Conservation (phyloP, 2,797 vertebrate genomes). For the Pipistrellus pipistrellus region DNA sequence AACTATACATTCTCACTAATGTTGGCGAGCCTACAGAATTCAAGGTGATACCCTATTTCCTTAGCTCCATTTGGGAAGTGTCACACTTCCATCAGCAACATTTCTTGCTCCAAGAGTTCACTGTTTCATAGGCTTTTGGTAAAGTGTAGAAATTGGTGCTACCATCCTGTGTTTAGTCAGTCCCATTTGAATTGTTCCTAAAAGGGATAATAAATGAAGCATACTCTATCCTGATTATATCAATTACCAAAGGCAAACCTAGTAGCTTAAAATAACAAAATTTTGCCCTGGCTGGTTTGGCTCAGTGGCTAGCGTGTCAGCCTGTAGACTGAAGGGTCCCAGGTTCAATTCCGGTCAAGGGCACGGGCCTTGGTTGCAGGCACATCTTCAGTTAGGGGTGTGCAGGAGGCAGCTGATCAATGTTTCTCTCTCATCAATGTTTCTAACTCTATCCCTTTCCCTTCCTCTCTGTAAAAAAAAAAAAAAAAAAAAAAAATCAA, state of each 20-base stretch:
- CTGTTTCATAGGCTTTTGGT: background rate
- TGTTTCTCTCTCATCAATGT: no score
- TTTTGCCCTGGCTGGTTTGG: background rate
- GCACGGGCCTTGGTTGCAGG: no score
- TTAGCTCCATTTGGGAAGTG: background rate
- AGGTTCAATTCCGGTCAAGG: no score
- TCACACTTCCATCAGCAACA: background rate
- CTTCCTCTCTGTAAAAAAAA: no score
- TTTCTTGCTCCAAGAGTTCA: background rate
- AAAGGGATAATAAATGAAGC: constrained; percentile 15
- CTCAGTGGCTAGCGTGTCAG: no score
- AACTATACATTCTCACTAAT: constrained; percentile 94
- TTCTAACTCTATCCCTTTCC: no score
- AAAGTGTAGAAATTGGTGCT: background rate
- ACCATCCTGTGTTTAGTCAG: background rate
- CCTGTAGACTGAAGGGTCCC: no score
- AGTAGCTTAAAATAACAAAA: constrained; percentile 1
- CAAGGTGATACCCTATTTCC: constrained; percentile 90
- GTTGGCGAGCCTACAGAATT: constrained; percentile 94
- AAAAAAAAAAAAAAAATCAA: no score
- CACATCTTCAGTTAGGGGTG: no score
- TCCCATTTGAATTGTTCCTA: background rate
- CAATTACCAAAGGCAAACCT: constrained; percentile 18
- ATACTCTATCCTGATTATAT: background rate
- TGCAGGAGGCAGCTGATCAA: no score